Conservation (phyloP, 2,888 invertebrate genomes). For the Latrodectus hesperus region DNA sequence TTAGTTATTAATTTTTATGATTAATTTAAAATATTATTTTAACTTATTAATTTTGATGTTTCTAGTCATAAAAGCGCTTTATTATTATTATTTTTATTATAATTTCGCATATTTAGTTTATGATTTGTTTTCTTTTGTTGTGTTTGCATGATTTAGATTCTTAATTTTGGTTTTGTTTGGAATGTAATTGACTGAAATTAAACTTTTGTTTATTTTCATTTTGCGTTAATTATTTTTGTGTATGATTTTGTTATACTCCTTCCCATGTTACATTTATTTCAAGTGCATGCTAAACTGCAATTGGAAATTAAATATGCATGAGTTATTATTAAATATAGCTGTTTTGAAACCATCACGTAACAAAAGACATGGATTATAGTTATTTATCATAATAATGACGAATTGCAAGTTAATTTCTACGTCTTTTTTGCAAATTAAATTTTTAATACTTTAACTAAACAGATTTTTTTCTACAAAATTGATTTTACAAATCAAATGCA, state of each 20-base stretch:
- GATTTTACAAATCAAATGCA: too few species aligned
- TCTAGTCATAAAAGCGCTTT: slow-evolving; percentile 31
- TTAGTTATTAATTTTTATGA: not conserved
- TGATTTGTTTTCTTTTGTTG: slow-evolving; percentile 27
- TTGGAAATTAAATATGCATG: slow-evolving; percentile 27
- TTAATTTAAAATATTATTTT: not conserved
- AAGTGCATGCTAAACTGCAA: slow-evolving; percentile 42
- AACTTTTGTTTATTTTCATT: slow-evolving; percentile 58
- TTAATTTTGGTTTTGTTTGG: slow-evolving; percentile 52
- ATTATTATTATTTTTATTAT: slow-evolving; percentile 23
- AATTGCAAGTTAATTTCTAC: too few species aligned
- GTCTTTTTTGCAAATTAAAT: too few species aligned
- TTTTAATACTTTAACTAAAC: too few species aligned
- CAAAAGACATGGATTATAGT: too few species aligned
- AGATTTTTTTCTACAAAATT: too few species aligned
- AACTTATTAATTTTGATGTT: slow-evolving; percentile 23
- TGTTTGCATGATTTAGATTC: slow-evolving; percentile 61
- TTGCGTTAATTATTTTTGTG: slow-evolving; percentile 46
- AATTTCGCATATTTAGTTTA: slow-evolving; percentile 6
- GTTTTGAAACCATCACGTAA: too few species aligned
- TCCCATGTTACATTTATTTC: not conserved
- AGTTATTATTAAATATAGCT: too few species aligned
- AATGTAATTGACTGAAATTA: slow-evolving; percentile 53
- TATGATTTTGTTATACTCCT: slow-evolving; percentile 20
- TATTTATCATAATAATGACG: too few species aligned